These are phyloP conservation scores for Macrostomum cliftonense DNA, from an alignment of 2,888 invertebrate species.

Conservation along the genomic window DNA sequence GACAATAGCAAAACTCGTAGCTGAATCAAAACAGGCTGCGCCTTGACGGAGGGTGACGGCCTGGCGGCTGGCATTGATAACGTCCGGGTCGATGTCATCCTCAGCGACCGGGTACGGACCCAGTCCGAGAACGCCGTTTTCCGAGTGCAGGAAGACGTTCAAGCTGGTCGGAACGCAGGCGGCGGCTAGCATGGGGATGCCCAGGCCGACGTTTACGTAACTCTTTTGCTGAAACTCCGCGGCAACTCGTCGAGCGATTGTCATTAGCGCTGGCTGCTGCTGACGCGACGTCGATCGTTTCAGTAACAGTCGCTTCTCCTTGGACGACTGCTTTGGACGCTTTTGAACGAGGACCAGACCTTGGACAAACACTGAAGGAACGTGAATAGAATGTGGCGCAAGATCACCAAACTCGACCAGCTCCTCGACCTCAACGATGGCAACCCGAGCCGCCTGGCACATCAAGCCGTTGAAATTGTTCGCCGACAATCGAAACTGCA, in stretches of 20 bases:
- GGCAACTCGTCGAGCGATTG: conserved; percentile 4
- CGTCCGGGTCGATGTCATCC: conserved; percentile 6
- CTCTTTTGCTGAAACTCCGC: neutral
- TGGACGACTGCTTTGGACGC: conserved; percentile 8
- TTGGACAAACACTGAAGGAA: conserved; percentile 15
- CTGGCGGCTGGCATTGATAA: conserved; percentile 11
- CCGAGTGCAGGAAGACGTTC: conserved; percentile 3
- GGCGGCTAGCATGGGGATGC: neutral
- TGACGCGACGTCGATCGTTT: neutral
- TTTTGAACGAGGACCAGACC: conserved; percentile 10
- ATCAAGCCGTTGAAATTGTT: conserved; percentile 15
- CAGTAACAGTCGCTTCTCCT: conserved; percentile 2
- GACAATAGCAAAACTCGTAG: conserved; percentile 9
- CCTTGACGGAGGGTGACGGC: conserved; percentile 6
- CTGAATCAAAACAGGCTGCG: conserved; percentile 7
- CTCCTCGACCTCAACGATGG: conserved; percentile 16
- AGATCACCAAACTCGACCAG: conserved; percentile 14
- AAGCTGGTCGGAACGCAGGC: neutral
- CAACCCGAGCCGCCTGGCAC: conserved; percentile 14
- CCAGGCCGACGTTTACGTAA: neutral
- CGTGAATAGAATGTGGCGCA: conserved; percentile 13
- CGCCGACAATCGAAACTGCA: conserved; percentile 12
- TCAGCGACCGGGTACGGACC: neutral
- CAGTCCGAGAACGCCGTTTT: conserved; percentile 8
- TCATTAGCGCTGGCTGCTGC: conserved; percentile 6